phyloP scores from a whole-genome alignment of 2,797 vertebrate species.

The Chrysocyon brachyurus region DNA sequence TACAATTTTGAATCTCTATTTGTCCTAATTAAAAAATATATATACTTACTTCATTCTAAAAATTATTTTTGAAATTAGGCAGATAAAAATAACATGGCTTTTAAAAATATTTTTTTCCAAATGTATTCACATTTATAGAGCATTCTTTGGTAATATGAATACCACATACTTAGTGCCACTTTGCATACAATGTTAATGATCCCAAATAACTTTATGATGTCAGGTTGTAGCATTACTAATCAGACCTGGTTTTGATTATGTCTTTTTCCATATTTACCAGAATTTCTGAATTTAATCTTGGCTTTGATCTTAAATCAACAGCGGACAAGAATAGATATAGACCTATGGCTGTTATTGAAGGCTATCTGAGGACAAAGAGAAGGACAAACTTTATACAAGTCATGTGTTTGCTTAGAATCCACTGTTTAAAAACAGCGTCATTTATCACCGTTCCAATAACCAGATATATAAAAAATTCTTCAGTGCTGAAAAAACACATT shows the following conservation, averaged over 20 bases:
- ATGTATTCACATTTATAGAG: not conserved
- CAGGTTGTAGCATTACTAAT: not conserved
- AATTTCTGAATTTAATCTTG: not conserved
- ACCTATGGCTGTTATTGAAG: not conserved
- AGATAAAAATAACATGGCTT: not conserved
- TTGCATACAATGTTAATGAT: not conserved
- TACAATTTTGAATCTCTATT: not conserved
- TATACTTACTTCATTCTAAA: not conserved
- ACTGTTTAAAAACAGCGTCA: not conserved
- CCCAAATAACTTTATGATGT: not conserved
- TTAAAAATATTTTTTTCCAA: not conserved
- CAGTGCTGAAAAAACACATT: not conserved
- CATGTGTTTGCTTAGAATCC: not conserved
- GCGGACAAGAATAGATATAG: not conserved
- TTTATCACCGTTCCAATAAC: not conserved
- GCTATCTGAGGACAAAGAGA: not conserved
- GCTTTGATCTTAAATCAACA: not conserved
- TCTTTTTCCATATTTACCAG: not conserved
- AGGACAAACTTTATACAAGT: not conserved
- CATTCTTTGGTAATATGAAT: not conserved
- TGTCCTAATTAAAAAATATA: not conserved
- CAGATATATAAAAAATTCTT: not conserved
- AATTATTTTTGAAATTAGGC: not conserved
- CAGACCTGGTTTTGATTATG: not conserved
- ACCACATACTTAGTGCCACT: not conserved